phyloP scores from a whole-genome alignment of 2,888 invertebrate species.

The Eulithis testata region DNA sequence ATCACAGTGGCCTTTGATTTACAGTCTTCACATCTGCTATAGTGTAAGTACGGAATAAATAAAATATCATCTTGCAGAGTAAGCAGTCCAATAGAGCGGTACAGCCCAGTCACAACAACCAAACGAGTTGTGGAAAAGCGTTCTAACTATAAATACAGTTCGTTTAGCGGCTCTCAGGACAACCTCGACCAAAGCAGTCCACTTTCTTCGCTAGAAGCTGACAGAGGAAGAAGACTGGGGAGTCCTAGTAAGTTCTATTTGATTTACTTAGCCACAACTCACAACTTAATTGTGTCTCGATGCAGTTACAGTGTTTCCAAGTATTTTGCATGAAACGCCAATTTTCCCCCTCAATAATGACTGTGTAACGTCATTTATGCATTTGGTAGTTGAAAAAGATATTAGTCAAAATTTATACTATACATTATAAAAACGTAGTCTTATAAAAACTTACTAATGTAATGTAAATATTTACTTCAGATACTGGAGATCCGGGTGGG shows the following conservation, averaged over 20 bases:
- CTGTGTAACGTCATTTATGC: too few species aligned
- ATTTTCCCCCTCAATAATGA: too few species aligned
- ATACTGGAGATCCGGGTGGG: slow-evolving; percentile 73
- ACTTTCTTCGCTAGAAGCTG: slow-evolving; percentile 71
- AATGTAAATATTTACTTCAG: slow-evolving; percentile 43
- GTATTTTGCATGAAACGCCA: too few species aligned
- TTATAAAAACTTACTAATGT: too few species aligned
- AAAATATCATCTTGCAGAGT: slow-evolving; percentile 53
- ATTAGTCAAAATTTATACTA: too few species aligned
- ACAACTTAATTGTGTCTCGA: too few species aligned
- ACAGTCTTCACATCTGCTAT: too few species aligned
- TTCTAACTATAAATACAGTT: slow-evolving; percentile 79
- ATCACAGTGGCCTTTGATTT: too few species aligned
- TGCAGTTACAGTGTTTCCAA: too few species aligned
- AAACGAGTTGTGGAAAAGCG: slow-evolving; percentile 76
- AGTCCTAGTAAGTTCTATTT: slow-evolving; percentile 69
- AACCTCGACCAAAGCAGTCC: slow-evolving; percentile 75
- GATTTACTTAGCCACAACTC: neutral
- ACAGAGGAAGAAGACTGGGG: slow-evolving; percentile 69
- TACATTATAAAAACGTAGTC: too few species aligned
- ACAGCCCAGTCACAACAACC: slow-evolving; percentile 76
- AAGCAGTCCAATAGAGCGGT: slow-evolving; percentile 73
- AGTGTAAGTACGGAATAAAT: too few species aligned
- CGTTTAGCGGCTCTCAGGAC: slow-evolving; percentile 76
- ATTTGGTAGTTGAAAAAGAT: too few species aligned